Evolutionary conservation across 2,888 invertebrate species (phyloP).

Genomic region (Mimumesa dahlbomi): DNA sequence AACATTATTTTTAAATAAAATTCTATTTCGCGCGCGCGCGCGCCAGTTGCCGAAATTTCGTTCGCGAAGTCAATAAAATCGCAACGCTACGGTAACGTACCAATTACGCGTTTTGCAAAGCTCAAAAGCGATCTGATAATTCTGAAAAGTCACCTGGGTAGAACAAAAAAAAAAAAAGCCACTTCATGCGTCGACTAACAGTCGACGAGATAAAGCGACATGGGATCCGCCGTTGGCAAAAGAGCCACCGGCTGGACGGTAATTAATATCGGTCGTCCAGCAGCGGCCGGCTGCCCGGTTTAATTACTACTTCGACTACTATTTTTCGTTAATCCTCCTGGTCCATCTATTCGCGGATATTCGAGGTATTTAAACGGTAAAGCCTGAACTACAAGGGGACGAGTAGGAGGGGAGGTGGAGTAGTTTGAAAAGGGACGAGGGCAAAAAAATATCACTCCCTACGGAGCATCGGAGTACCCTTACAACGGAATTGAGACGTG

Average conservation of each 20-base stretch:
- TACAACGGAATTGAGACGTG: no score
- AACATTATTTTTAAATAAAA: no score
- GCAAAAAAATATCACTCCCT: no score
- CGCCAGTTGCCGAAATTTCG: not conserved
- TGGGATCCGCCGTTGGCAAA: slow-evolving; percentile 1
- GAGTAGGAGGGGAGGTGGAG: not conserved
- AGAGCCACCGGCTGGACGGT: slow-evolving; percentile 1
- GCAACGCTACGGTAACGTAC: not conserved
- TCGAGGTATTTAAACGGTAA: not conserved
- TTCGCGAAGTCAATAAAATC: not conserved
- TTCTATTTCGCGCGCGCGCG: no score
- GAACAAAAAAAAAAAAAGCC: not conserved
- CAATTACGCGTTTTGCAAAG: not conserved
- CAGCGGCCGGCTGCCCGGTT: not conserved
- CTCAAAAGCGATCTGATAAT: not conserved
- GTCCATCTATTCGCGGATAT: not conserved
- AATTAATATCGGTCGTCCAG: slow-evolving; percentile 22
- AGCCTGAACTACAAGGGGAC: not conserved
- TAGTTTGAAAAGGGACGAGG: not conserved
- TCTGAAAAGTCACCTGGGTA: not conserved
- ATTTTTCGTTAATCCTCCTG: slow-evolving; percentile 4
- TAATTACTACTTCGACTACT: slow-evolving; percentile 13
- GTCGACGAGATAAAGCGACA: not conserved
- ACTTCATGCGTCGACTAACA: not conserved
- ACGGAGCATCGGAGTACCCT: not conserved